phyloP scores from a whole-genome alignment of 1,140 invertebrate genomes.

The Brachionus rubens region DNA sequence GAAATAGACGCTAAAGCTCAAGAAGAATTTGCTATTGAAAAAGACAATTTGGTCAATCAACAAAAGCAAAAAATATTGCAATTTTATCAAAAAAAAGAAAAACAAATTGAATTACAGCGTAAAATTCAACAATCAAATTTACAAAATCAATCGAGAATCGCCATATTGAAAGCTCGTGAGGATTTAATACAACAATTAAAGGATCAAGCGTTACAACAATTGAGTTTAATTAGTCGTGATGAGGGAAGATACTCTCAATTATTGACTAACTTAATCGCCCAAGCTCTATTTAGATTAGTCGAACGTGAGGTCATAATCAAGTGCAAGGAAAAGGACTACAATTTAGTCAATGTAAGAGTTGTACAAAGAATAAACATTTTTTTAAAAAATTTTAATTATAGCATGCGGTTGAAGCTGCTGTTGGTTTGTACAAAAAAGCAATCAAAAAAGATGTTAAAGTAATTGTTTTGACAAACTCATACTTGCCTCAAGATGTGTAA shows the following conservation, averaged over 20 bases:
- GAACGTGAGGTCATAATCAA: slow-evolving; percentile 17
- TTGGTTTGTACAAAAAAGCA: neutral
- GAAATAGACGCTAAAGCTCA: slow-evolving; percentile 46
- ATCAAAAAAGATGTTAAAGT: slow-evolving; percentile 42
- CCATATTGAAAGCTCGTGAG: slow-evolving; percentile 44
- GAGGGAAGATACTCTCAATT: neutral
- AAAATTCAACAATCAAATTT: slow-evolving; percentile 47
- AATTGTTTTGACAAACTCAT: neutral
- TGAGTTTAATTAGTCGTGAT: slow-evolving; percentile 22
- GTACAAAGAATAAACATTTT: neutral
- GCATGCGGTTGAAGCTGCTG: slow-evolving; percentile 35
- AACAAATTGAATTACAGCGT: slow-evolving; percentile 46
- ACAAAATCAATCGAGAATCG: slow-evolving; percentile 33
- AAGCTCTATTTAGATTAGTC: slow-evolving; percentile 29
- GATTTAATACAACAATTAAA: slow-evolving; percentile 38
- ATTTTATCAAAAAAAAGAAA: slow-evolving; percentile 46
- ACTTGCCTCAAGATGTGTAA: slow-evolving; percentile 9
- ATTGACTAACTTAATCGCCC: slow-evolving; percentile 24
- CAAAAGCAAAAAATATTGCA: slow-evolving; percentile 35
- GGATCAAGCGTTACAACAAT: slow-evolving; percentile 20
- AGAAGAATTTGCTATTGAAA: slow-evolving; percentile 45
- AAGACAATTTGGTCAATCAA: slow-evolving; percentile 37
- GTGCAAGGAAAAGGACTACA: slow-evolving; percentile 16
- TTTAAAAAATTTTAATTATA: neutral
- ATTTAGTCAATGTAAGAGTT: slow-evolving; percentile 31